Evolutionary conservation across 2,888 invertebrate genomes (phyloP).

Genomic region (Calameuta idolon): DNA sequence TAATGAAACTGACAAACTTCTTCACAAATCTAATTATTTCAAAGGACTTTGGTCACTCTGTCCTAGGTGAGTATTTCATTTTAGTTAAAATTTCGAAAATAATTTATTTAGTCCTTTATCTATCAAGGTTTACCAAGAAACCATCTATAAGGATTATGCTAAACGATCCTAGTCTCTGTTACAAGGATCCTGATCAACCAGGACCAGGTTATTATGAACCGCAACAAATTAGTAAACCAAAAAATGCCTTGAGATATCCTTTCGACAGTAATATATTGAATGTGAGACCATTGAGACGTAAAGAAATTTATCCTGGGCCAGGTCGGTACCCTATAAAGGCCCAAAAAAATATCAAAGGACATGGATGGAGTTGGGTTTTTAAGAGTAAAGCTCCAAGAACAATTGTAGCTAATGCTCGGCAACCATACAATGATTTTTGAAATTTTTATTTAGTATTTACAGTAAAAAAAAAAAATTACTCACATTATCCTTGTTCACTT

Average conservation of each 20-base stretch:
- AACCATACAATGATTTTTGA: slow-evolving; percentile 27
- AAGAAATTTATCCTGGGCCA: slow-evolving; percentile 37
- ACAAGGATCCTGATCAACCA: slow-evolving; percentile 68
- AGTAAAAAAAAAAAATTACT: background rate
- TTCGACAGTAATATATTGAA: slow-evolving; percentile 32
- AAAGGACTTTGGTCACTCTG: slow-evolving; percentile 37
- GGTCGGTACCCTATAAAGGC: slow-evolving; percentile 36
- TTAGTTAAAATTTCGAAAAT: slow-evolving; percentile 3
- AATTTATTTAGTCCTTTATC: background rate
- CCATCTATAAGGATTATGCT: slow-evolving; percentile 69
- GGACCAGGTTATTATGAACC: slow-evolving; percentile 69
- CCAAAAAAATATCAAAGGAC: slow-evolving; percentile 30
- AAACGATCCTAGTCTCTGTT: slow-evolving; percentile 69
- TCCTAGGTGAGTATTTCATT: slow-evolving; percentile 33
- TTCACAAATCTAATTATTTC: slow-evolving; percentile 36
- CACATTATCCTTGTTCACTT: background rate
- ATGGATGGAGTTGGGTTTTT: slow-evolving; percentile 43
- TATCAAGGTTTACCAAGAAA: slow-evolving; percentile 54
- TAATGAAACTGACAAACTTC: slow-evolving; percentile 31
- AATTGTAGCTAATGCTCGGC: slow-evolving; percentile 1
- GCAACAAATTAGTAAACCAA: slow-evolving; percentile 8
- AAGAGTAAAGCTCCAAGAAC: slow-evolving; percentile 39
- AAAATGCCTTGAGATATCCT: slow-evolving; percentile 3
- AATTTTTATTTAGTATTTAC: background rate
- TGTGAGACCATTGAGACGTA: slow-evolving; percentile 16